Evolutionary conservation across 2,888 invertebrate species (phyloP), one percentile per base, ranked within the genome.

Genomic region (Caenorhabditis sp.): DNA sequence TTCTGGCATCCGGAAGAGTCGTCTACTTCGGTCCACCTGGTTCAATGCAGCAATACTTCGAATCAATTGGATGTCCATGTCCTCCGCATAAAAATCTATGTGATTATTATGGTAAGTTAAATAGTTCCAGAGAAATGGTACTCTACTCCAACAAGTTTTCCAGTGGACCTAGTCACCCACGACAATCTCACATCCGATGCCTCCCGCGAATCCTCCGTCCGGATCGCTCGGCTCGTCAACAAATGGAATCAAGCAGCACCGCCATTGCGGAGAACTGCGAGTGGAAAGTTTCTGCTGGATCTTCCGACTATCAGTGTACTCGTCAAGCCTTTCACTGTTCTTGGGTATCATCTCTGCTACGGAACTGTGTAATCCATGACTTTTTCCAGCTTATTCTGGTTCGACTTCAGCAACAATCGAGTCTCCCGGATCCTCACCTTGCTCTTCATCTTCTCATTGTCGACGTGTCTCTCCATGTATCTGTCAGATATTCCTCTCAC

Each of bases 51-150:
- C 71, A 77, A 91, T 97, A 97, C 93, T 97, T 97, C 93, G 95
- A 95, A 68, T 94, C 95, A 64, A 94, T 95, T 5, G 97, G 97
- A 91, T 97, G 96, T 93, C 97, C 97, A 1, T 97, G 97, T 92
- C 97, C 97, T 15, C 95, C 96, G 0, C 97, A 96, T 92, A 97
- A 97, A 93, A 97, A 97, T 92, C 97, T 97, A 62, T 96, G 97
- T 0, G 97, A 97, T 93, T 97, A 97, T 92, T 97, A 97, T 92
- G 94, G 93, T 93, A 40, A 22, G 55, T n/a, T n/a, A n/a, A n/a
- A n/a, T n/a, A n/a, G n/a, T n/a, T n/a, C n/a, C n/a, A n/a, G n/a
- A n/a, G n/a, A n/a, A n/a, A n/a, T n/a, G 6, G 32, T 4, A 5
- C 18, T 22, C 32, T 22, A 18, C 15, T 26, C 20, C 28, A 60